A percentile compares a stretch with the other conserved stretches of the same genome.
Conservation (phyloP, 2,888 invertebrate genomes). For the Rapana venosa region DNA sequence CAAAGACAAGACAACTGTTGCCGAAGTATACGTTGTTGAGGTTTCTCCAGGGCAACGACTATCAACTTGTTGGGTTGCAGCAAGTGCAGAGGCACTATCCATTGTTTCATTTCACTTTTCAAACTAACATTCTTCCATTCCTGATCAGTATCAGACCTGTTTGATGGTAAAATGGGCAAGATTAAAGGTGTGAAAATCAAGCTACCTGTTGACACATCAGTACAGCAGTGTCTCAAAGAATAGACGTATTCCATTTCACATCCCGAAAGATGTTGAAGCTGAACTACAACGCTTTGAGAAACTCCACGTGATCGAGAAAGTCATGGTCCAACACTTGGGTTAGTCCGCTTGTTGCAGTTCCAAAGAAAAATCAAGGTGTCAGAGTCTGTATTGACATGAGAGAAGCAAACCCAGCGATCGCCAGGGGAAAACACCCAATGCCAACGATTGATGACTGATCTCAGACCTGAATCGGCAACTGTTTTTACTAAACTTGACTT, state of each 20-base stretch:
- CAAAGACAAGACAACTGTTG: no score
- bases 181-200: conserved; percentile 37
- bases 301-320: conserved; percentile 55
- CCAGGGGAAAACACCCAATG: not conserved
- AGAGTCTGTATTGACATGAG: not conserved
- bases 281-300: conserved; percentile 53
- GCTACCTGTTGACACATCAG: conserved; percentile 52
- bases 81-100: no score
- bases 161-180: not conserved
- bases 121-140: not conserved
- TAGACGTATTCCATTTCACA: conserved; percentile 47
- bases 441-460: conserved; percentile 18
- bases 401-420: conserved; percentile 3
- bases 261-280: conserved; percentile 49
- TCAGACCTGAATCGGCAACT: not conserved
- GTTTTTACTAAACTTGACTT: conserved; percentile 9
- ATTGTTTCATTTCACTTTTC: not conserved
- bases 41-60: no score
- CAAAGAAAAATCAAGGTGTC: conserved; percentile 36
- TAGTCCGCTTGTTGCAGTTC: conserved; percentile 53
- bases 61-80: no score
- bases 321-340: conserved; percentile 57
- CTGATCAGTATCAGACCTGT: not conserved
- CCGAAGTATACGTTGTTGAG: no score
- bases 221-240: conserved; percentile 50